These are phyloP conservation scores for Chromoteleia sp. DNA, from an alignment of 2,888 invertebrate genomes.

Conservation along the genomic window DNA sequence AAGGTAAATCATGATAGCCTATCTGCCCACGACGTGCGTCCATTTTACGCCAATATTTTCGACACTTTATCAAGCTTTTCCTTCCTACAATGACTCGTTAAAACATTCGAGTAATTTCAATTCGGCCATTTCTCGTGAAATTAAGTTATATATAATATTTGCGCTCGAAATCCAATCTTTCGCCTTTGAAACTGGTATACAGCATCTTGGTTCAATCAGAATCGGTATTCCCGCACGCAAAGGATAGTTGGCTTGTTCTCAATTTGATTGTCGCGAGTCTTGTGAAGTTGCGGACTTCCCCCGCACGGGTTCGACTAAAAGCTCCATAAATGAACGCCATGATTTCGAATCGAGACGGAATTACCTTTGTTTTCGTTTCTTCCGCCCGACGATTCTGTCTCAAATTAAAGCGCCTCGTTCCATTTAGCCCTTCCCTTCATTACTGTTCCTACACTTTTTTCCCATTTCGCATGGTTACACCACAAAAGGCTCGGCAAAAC, in stretches of 20 bases:
- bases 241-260: slow-evolving; percentile 35
- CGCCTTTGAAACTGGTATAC: background rate
- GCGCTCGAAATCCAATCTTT: slow-evolving; percentile 14
- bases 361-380: slow-evolving; percentile 52
- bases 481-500: slow-evolving; percentile 29
- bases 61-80: background rate
- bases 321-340: slow-evolving; percentile 22
- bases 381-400: slow-evolving; percentile 12
- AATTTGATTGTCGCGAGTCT: slow-evolving; percentile 37
- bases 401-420: slow-evolving; percentile 22
- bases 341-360: slow-evolving; percentile 38
- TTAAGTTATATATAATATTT: slow-evolving; percentile 29
- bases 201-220: slow-evolving; percentile 26
- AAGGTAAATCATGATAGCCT: slow-evolving; percentile 20
- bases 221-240: background rate
- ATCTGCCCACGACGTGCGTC: slow-evolving; percentile 6
- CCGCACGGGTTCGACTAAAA: slow-evolving; percentile 6
- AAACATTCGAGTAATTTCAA: too few species aligned
- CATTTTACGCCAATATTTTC: background rate
- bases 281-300: slow-evolving; percentile 18
- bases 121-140: slow-evolving; percentile 5
- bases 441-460: slow-evolving; percentile 26
- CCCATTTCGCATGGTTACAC: slow-evolving; percentile 24
- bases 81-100: too few species aligned
- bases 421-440: slow-evolving; percentile 46